Conservation (phyloP, 2,797 vertebrate species). For the Cheirogaleus major region DNA sequence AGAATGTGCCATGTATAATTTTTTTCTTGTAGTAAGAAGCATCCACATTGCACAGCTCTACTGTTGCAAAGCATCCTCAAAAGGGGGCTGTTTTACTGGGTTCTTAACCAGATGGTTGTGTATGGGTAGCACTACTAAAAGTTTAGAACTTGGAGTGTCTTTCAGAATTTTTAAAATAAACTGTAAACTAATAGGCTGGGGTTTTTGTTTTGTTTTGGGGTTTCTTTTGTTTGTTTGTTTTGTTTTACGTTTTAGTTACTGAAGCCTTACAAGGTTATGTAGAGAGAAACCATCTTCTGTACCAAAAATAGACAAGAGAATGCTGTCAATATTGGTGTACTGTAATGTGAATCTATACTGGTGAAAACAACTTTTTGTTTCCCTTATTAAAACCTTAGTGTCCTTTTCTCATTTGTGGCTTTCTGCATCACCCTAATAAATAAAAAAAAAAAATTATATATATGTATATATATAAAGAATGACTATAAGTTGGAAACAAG, state of each 20-base stretch:
- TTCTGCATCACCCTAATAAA: constrained; percentile 85
- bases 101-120: constrained; percentile 84
- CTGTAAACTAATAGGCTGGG: constrained; percentile 89
- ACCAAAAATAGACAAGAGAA: constrained; percentile 90
- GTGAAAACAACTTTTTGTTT: constrained; percentile 84
- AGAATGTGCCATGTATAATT: constrained; percentile 90
- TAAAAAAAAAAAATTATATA: not conserved
- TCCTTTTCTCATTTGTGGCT: constrained; percentile 89
- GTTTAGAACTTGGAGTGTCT: constrained; percentile 89
- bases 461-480: constrained; percentile 47
- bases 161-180: constrained; percentile 88
- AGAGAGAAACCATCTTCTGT: constrained; percentile 89
- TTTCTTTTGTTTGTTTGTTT: constrained; percentile 31
- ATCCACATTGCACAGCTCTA: constrained; percentile 88
- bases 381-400: constrained; percentile 89
- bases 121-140: constrained; percentile 89
- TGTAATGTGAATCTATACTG: constrained; percentile 90
- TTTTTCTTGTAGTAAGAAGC: constrained; percentile 85
- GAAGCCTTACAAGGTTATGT: constrained; percentile 88
- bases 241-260: constrained; percentile 88
- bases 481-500: constrained; percentile 80
- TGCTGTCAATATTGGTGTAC: constrained; percentile 90
- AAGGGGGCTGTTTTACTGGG: constrained; percentile 82
- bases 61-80: constrained; percentile 84
- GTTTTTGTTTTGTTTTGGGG: constrained; percentile 66